These are phyloP conservation scores for Aurelia coerulea DNA, from an alignment of 30 jellyfish, hydroid and myxozoan species.

Conservation along the genomic window DNA sequence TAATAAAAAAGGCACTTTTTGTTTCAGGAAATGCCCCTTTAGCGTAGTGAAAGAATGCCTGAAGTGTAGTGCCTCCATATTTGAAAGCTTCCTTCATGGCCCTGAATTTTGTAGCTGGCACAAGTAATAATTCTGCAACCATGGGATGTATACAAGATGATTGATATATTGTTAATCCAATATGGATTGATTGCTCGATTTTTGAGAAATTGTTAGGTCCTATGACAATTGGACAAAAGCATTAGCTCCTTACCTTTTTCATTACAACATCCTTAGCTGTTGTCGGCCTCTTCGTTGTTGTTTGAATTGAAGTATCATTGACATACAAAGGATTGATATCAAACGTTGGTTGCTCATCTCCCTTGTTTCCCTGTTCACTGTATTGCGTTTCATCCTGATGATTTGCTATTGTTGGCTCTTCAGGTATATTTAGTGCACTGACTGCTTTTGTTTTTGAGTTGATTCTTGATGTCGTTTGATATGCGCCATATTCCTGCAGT, in stretches of 20 bases:
- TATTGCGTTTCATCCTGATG: slow-evolving; percentile 4
- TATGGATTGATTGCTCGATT: too few species aligned
- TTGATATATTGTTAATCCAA: too few species aligned
- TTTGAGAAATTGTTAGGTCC: too few species aligned
- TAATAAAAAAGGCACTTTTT: too few species aligned
- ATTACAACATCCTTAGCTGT: not conserved
- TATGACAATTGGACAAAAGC: too few species aligned
- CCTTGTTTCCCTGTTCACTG: not conserved
- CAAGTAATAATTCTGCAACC: too few species aligned
- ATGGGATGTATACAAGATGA: too few species aligned
- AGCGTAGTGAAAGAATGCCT: too few species aligned
- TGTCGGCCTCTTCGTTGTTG: slow-evolving; percentile 52
- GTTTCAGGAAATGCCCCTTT: too few species aligned
- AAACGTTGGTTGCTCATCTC: not conserved
- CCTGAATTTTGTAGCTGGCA: too few species aligned
- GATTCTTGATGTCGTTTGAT: slow-evolving; percentile 14
- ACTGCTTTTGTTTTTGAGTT: not conserved
- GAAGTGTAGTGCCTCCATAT: too few species aligned
- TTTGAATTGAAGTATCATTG: slow-evolving; percentile 12
- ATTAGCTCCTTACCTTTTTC: not conserved
- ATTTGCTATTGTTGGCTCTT: not conserved
- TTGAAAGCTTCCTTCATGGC: too few species aligned
- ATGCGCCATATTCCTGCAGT: slow-evolving; percentile 1
- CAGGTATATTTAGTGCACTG: not conserved
- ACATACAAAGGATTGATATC: slow-evolving; percentile 52